Evolutionary conservation across 1,140 invertebrate species (phyloP), one percentile per base, ranked within the genome.

Genomic region (Cydia fagiglandana): DNA sequence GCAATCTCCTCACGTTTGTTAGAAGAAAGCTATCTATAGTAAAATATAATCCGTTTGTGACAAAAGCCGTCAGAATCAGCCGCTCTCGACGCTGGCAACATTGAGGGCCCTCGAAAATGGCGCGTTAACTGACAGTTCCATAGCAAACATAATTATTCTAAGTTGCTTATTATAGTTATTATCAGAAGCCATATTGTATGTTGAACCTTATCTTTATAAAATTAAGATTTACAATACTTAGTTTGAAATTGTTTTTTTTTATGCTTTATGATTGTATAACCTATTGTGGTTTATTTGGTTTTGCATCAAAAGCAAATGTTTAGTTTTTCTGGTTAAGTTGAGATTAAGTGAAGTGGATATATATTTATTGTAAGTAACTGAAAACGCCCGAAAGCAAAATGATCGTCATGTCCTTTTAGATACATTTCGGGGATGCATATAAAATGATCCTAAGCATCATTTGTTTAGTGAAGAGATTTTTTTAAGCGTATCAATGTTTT

Each of bases 41-140:
- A 41, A 70, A 70, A 70, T 45, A 70, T 38, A 70, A 70, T 70
- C 66, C 66, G 66, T 41, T 70, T 45, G 34, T 41, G 13, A 70
- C 66, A 78, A 68, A 79, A 73, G 75, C 64, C 77, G 80, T 80
- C 79, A 73, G 64, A 78, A 83, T 81, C 88, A 90, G 87, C 89
- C 79, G 78, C 88, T 86, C 85, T 89, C 87, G 81, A 78, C 86
- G 83, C 82, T 88, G 83, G 81, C 79, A 90, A 87, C 87, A 88
- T 90, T 45, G 77, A 91, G 88, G 76, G 82, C 85, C 78, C 88
- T 90, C 76, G 79, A 84, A 86, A 86, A 83, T 86, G 80, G 82
- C 86, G 86, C 84, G 85, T 77, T 83, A 88, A 87, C 77, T 88
- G 84, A 89, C 87, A 86, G 85, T 79, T 81, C 78, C 38, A 53